Evolutionary conservation across 1,140 invertebrate species (phyloP).

Genomic region (Caerostris darwini): DNA sequence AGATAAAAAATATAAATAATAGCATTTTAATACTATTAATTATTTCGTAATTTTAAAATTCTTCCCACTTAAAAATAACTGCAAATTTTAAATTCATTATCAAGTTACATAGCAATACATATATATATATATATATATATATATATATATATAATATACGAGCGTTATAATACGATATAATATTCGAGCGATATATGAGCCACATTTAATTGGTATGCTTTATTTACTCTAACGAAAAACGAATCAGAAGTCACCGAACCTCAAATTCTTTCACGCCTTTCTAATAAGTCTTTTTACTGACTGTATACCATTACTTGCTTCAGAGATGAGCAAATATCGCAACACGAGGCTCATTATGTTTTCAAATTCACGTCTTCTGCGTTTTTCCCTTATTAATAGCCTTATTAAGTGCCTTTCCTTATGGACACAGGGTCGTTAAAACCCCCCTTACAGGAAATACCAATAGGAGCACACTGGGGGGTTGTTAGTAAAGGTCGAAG

Average conservation of each 20-base stretch:
- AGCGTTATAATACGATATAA: too few species aligned
- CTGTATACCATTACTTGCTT: not conserved
- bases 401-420: not conserved
- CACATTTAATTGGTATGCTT: too few species aligned
- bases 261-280: not conserved
- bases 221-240: too few species aligned
- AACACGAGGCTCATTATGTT: not conserved
- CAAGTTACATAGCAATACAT: too few species aligned
- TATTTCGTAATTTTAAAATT: too few species aligned
- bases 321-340: not conserved
- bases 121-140: too few species aligned
- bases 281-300: not conserved
- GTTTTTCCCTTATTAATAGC: not conserved
- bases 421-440: slow-evolving; percentile 34
- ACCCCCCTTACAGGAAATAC: slow-evolving; percentile 61
- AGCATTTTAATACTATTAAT: too few species aligned
- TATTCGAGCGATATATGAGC: too few species aligned
- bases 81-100: too few species aligned
- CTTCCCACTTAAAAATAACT: too few species aligned
- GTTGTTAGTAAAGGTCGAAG: slow-evolving; percentile 8
- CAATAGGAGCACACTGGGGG: not conserved
- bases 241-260: not conserved
- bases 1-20: too few species aligned
- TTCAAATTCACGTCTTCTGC: not conserved
- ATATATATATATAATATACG: too few species aligned